Evolutionary conservation across 2,113 vertebrate species (phyloP).

Genomic region (human (Homo sapiens)): GRCh38 chrX:22372501-22373000

Average conservation of each 20-base stretch:
- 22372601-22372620: background rate
- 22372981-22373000: slow-evolving; percentile 8
- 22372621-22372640: background rate
- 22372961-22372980: background rate
- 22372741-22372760: background rate
- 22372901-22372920: background rate
- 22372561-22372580: slow-evolving; percentile 2
- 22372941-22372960: background rate
- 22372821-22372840: background rate
- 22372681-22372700: background rate
- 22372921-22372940: background rate
- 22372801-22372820: background rate
- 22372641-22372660: background rate
- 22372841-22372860: background rate
- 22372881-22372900: background rate
- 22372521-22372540: background rate
- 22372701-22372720: background rate
- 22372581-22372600: background rate
- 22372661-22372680: background rate
- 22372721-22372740: background rate
- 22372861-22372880: background rate
- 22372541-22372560: background rate
- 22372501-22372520: background rate
- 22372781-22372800: background rate
- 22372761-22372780: background rate